Evolutionary conservation across 1,140 invertebrate species (phyloP).

Genomic region (Pachypeltis micranthus): DNA sequence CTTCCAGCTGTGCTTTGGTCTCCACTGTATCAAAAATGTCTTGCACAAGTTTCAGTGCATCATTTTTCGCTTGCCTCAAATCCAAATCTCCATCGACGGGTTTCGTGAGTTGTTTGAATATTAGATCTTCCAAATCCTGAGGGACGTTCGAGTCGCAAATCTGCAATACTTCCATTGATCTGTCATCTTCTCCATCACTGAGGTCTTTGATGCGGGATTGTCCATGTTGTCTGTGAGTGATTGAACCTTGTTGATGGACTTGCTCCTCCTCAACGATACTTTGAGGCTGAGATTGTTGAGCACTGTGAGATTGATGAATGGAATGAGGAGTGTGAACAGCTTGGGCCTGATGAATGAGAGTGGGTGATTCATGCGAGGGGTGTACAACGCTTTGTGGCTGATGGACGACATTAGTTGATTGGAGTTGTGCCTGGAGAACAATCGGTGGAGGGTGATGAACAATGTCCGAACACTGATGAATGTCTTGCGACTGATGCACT

Average conservation of each 20-base stretch:
- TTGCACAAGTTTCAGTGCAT: neutral
- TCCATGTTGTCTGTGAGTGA: neutral
- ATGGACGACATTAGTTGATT: neutral
- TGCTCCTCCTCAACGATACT: neutral
- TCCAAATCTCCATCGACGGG: neutral
- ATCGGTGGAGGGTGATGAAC: neutral
- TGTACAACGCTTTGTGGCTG: neutral
- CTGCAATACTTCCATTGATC: neutral
- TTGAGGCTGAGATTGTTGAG: neutral
- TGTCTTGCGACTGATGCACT: neutral
- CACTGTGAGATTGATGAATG: neutral
- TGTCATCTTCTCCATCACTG: neutral
- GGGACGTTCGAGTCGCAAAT: neutral
- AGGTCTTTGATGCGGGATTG: neutral
- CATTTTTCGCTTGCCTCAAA: neutral
- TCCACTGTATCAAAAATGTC: constrained; percentile 1
- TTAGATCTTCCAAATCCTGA: neutral
- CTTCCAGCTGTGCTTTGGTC: neutral
- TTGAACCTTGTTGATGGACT: neutral
- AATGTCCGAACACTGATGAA: too few relatives aligned
- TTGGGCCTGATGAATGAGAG: neutral
- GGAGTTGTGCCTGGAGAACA: neutral
- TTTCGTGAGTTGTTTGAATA: neutral
- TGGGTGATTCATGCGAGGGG: neutral
- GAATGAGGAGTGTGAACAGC: neutral